Conservation (phyloP, 2,888 invertebrate species). For the Amiota minor region DNA sequence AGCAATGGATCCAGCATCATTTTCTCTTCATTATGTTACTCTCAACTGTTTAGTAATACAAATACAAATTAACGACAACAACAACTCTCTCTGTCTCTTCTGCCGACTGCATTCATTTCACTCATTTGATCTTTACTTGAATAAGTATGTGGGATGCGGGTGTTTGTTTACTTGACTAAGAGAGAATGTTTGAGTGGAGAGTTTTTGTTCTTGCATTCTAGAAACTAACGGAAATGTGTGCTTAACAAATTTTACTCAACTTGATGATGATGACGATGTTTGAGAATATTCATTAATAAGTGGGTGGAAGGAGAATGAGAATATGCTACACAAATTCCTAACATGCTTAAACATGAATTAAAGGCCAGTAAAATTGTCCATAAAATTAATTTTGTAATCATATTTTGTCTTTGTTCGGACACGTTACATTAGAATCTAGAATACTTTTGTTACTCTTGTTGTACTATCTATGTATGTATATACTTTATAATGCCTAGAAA, state of each 20-base stretch:
- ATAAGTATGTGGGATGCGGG: neutral
- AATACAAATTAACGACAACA: too few relatives aligned
- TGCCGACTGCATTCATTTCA: neutral
- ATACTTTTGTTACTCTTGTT: slow-evolving; percentile 5
- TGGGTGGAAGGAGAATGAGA: neutral
- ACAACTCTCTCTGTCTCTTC: neutral
- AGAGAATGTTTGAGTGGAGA: neutral
- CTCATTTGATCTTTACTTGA: neutral
- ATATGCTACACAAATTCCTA: neutral
- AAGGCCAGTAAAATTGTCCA: slow-evolving; percentile 3
- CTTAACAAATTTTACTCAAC: neutral
- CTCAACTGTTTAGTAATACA: too few relatives aligned
- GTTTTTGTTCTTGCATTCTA: neutral
- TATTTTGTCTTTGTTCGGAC: slow-evolving; percentile 11
- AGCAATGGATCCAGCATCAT: too few relatives aligned
- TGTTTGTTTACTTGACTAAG: neutral
- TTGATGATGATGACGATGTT: neutral
- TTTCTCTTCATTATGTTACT: too few relatives aligned
- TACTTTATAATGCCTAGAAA: slow-evolving; percentile 49
- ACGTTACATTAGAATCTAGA: slow-evolving; percentile 18
- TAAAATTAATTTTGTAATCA: slow-evolving; percentile 13
- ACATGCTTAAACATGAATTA: slow-evolving; percentile 13
- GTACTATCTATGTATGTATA: slow-evolving; percentile 10
- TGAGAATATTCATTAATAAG: neutral
- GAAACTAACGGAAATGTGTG: slow-evolving; percentile 13